Evolutionary conservation across 2,797 vertebrate genomes (phyloP), one percentile per base, ranked within the genome.

Genomic region (Coracias cyanogaster): DNA sequence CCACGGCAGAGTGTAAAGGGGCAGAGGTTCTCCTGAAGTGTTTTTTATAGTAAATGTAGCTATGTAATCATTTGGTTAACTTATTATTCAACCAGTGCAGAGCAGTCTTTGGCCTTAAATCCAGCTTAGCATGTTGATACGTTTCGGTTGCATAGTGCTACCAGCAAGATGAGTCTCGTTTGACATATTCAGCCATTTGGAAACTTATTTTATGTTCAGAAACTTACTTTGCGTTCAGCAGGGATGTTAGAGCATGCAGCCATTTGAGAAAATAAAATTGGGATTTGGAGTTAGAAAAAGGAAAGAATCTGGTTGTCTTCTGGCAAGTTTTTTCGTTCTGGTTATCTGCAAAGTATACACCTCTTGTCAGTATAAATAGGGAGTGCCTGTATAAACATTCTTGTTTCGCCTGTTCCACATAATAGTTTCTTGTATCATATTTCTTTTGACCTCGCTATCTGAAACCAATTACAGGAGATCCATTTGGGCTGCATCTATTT

Each of bases 401-500:
- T 98, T 98, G 98, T 99, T 99, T 99, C 98, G 98, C 96, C 98
- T 98, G 97, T 98, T 99, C 98, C 98, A 98, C 98, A 98, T 99
- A 99, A 99, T 99, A 98, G 98, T 98, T 98, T 99, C 98, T 98
- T 98, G 98, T 99, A 99, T 99, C 98, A 94, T 98, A 99, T 99
- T 99, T 99, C 99, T 99, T 98, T 98, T 99, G 99, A 99, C 99
- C 99, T 98, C 97, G 96, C 99, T 99, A 99, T 99, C 99, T 99
- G 99, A 99, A 99, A 99, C 99, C 99, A 99, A 99, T 99, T 99
- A 99, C 98, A 98, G 97, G 98, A 98, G 99, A 99, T 99, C 99
- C 99, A 99, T 99, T 99, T 99, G 99, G 99, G 98, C 98, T 98
- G 99, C 99, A 99, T 99, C 98, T 99, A 99, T 99, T 99, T 99